Conservation (phyloP, 2,113 vertebrate species). For the Castor canadensis region DNA sequence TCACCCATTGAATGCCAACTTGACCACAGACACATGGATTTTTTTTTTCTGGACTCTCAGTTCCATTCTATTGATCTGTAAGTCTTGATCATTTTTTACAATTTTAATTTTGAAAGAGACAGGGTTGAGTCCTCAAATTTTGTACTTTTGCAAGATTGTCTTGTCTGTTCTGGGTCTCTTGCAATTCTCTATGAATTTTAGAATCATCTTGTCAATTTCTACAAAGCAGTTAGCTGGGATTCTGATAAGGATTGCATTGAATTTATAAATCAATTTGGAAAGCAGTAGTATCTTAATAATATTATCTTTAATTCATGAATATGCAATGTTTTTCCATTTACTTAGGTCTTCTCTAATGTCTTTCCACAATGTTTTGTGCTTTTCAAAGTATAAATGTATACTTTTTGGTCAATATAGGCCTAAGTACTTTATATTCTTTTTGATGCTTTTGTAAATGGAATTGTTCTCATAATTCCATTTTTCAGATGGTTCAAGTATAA, state of each 20-base stretch:
- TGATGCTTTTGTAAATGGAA: neutral
- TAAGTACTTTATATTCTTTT: conserved; percentile 22
- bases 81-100: neutral
- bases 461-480: neutral
- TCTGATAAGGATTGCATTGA: too few species aligned
- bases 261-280: too few species aligned
- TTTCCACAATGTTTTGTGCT: neutral
- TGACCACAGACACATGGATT: neutral
- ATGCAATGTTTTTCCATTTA: too few species aligned
- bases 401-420: neutral
- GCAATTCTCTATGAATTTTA: too few species aligned
- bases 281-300: too few species aligned
- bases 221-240: too few species aligned
- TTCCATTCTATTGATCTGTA: too few species aligned
- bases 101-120: neutral
- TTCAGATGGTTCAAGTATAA: neutral
- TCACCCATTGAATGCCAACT: neutral
- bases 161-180: too few species aligned
- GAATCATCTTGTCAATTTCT: too few species aligned
- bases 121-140: neutral
- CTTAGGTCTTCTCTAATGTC: neutral
- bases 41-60: neutral
- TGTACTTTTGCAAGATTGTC: too few species aligned
- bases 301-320: too few species aligned
- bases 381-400: neutral